Evolutionary conservation across 2,888 invertebrate genomes (phyloP).

Genomic region (Mesorhabditis spiculigera): DNA sequence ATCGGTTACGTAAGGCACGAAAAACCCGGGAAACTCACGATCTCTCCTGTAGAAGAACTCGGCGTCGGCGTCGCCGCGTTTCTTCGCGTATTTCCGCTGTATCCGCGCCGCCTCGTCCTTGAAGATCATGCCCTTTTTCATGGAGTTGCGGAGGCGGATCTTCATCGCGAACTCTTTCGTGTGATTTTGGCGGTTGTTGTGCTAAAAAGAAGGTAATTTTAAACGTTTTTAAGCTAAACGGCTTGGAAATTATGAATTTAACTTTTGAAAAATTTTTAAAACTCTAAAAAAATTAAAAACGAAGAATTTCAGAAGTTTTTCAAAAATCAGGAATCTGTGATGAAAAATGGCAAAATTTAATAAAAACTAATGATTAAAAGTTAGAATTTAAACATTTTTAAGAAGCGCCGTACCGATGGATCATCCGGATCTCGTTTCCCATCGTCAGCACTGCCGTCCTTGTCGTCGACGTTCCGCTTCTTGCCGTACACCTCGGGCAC

Average conservation of each 20-base stretch:
- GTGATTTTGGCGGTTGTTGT: not conserved
- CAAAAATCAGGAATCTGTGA: too few relatives aligned
- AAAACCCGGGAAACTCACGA: not conserved
- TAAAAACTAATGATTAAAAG: too few relatives aligned
- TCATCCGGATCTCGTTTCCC: not conserved
- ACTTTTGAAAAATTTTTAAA: too few relatives aligned
- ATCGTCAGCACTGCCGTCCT: not conserved
- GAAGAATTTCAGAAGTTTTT: too few relatives aligned
- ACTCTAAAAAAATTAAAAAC: too few relatives aligned
- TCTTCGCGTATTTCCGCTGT: constrained; percentile 30
- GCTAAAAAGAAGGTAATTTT: not conserved
- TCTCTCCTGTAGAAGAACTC: not conserved
- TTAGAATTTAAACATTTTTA: not conserved
- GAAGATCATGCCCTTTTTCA: not conserved
- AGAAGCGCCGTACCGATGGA: not conserved
- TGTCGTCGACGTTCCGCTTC: not conserved
- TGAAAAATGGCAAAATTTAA: too few relatives aligned
- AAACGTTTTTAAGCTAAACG: too few relatives aligned
- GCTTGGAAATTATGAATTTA: too few relatives aligned
- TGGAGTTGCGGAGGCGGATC: not conserved
- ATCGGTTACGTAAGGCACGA: not conserved
- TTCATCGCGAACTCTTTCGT: not conserved
- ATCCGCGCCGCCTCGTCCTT: constrained; percentile 10
- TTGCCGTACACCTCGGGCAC: constrained; percentile 48
- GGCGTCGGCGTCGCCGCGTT: constrained; percentile 18